Evolutionary conservation across 2,113 vertebrate genomes (phyloP), one percentile per base, ranked within the genome.

Genomic region (Actinemys pallida): DNA sequence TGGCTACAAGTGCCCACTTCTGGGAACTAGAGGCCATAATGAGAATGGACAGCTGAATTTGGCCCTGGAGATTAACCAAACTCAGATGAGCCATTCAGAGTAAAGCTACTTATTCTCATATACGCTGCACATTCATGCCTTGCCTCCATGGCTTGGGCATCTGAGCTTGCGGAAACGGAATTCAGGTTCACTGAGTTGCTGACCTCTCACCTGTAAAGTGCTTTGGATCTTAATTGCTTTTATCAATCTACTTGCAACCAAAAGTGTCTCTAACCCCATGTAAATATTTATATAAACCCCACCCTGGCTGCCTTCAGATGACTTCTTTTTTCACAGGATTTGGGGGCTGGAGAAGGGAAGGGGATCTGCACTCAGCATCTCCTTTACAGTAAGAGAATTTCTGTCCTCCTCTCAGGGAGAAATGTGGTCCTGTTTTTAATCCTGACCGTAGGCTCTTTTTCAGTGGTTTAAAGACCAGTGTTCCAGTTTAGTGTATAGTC

Each of bases 1-100:
- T 89, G 57, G 83, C 91, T 94, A 90, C 84, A 17, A 93, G 92
- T 50, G 79, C 80, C n/a, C 59, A n/a, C 25, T 97, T 90, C 92
- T 95, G 94, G 92, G 97, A 95, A 96, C 22, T 24, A 80, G 47
- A 96, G 90, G 84, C 94, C 13, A 0, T 94, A 17, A 52, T 5
- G 47, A 90, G 95, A 93, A 78, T 12, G 88, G 81, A 54, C 53
- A 11, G 1, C 69, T 54, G 53, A 78, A 85, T 82, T 19, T 0
- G 79, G 53, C 81, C 17, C n/a, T 84, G 78, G 29, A 72, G 90
- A 87, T 2, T 50, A 45, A 84, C 83, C 72, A 57, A 20, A 20
- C n/a, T 31, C 12, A 50, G 84, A 27, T 22, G 8, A 5, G 2
- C 35, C 14, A 1, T 2, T 8, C 9, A 0, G 24, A 13, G 81